These are phyloP conservation scores for Lasioglossum oenotherae DNA, from an alignment of 2,888 invertebrate species.

Conservation along the genomic window DNA sequence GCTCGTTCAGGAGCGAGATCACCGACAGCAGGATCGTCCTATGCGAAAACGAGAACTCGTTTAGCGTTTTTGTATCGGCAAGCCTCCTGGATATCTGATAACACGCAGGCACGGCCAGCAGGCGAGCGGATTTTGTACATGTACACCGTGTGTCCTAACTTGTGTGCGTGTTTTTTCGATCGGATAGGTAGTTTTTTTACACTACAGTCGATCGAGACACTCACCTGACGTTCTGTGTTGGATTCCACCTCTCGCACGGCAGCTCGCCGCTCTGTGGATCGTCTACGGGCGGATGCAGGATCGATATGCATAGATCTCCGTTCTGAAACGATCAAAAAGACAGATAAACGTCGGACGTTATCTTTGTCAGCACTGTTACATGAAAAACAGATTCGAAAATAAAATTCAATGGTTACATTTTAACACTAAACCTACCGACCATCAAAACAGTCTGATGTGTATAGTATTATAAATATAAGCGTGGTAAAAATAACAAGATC, in stretches of 20 bases:
- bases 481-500: too few species aligned
- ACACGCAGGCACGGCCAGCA: not conserved
- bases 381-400: too few species aligned
- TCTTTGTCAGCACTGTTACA: not conserved
- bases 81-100: slow-evolving; percentile 16
- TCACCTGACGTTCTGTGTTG: slow-evolving; percentile 97
- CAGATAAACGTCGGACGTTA: not conserved
- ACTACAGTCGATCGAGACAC: not conserved
- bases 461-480: too few species aligned
- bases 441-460: too few species aligned
- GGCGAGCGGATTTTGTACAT: not conserved
- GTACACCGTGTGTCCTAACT: not conserved
- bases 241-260: slow-evolving; percentile 99
- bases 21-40: slow-evolving; percentile 98
- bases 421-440: too few species aligned
- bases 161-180: not conserved
- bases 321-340: slow-evolving; percentile 87
- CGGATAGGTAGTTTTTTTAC: not conserved
- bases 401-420: too few species aligned
- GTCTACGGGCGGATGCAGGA: slow-evolving; percentile 99
- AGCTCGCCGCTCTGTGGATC: slow-evolving; percentile 99
- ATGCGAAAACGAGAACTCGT: slow-evolving; percentile 49
- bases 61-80: slow-evolving; percentile 20
- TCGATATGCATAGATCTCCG: slow-evolving; percentile 99
- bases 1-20: slow-evolving; percentile 99